phyloP scores from a whole-genome alignment of 2,797 vertebrate species.

The Mus minutoides region DNA sequence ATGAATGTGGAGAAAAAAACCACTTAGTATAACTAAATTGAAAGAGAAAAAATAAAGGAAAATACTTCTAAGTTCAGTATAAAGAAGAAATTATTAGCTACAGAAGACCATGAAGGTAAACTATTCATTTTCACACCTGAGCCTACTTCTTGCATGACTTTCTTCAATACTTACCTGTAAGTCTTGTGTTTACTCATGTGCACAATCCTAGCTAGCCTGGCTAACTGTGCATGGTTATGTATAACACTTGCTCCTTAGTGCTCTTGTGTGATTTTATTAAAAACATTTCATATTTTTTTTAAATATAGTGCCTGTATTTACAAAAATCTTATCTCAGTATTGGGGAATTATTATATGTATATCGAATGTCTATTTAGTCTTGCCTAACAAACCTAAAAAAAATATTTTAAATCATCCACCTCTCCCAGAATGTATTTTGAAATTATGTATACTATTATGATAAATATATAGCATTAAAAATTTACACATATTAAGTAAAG shows the following conservation, averaged over 20 bases:
- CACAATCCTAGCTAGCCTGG: not conserved
- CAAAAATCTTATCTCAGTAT: not conserved
- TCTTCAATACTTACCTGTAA: not conserved
- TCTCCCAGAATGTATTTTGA: not conserved
- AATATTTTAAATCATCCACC: not conserved
- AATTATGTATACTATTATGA: not conserved
- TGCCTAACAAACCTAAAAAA: slow-evolving; percentile 33
- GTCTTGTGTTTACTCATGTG: not conserved
- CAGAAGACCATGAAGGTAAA: slow-evolving; percentile 3
- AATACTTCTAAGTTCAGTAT: slow-evolving; percentile 69
- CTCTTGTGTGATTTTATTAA: slow-evolving; percentile 31
- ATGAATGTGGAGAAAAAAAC: slow-evolving; percentile 79
- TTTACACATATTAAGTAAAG: not conserved
- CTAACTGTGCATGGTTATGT: slow-evolving; percentile 53
- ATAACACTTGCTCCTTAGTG: not conserved
- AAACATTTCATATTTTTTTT: slow-evolving; percentile 16
- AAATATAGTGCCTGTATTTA: not conserved
- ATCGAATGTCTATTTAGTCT: not conserved
- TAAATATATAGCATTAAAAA: not conserved
- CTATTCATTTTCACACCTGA: not conserved
- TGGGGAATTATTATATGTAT: slow-evolving; percentile 7
- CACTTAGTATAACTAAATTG: slow-evolving; percentile 41
- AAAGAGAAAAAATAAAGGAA: slow-evolving; percentile 52
- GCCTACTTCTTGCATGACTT: not conserved
- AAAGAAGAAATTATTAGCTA: slow-evolving; percentile 63